phyloP scores from a whole-genome alignment of 1,140 invertebrate genomes.

The Nasonia longicornis region DNA sequence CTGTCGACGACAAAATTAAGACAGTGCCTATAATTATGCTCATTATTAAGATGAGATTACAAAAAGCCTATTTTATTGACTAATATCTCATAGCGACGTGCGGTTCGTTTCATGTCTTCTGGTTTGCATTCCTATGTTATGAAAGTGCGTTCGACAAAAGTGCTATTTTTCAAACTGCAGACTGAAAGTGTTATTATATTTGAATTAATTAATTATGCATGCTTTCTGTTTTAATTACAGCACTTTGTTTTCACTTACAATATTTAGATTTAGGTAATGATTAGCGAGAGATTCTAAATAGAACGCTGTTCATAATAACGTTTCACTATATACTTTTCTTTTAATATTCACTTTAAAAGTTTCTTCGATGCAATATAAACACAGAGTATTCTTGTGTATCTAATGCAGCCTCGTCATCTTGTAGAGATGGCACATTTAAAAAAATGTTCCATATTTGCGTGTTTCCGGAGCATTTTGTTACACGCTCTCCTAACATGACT shows the following conservation, averaged over 20 bases:
- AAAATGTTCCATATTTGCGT: neutral
- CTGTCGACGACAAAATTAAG: constrained; percentile 1
- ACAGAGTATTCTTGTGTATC: neutral
- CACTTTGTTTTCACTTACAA: too few relatives aligned
- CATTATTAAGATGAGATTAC: constrained; percentile 23
- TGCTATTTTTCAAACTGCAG: too few relatives aligned
- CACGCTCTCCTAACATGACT: neutral
- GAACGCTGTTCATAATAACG: neutral
- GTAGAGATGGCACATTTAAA: neutral
- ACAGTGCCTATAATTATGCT: neutral
- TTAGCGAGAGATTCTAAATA: too few relatives aligned
- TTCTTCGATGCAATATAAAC: neutral
- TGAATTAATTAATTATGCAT: neutral
- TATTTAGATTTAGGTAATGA: too few relatives aligned
- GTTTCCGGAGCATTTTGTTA: neutral
- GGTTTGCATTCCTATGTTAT: neutral
- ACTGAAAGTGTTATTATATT: neutral
- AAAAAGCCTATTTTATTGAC: neutral
- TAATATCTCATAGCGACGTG: neutral
- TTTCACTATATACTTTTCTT: neutral
- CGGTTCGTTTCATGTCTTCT: neutral
- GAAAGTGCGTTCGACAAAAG: neutral
- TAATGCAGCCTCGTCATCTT: too few relatives aligned
- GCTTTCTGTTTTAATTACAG: neutral
- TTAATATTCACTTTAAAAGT: neutral